Conservation (phyloP, 2,797 vertebrate genomes). For the Trematomus bernacchii region DNA sequence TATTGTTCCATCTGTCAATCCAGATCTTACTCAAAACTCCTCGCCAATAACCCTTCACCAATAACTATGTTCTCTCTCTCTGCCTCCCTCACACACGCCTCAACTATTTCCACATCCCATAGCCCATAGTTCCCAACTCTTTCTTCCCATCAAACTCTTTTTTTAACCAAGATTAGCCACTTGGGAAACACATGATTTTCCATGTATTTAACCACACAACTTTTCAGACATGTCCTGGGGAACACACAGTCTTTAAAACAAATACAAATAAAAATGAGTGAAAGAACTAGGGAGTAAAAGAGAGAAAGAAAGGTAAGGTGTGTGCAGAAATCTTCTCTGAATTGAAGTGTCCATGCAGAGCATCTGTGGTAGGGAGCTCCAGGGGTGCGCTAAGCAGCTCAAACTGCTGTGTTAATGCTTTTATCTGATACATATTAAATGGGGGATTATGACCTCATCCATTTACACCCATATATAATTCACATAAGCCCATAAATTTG, state of each 20-base stretch:
- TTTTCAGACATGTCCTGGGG: constrained; percentile 62
- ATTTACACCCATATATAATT: constrained; percentile 84
- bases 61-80: constrained; percentile 23
- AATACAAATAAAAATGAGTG: neutral
- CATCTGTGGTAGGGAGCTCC: constrained; percentile 46
- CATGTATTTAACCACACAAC: constrained; percentile 71
- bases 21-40: constrained; percentile 50
- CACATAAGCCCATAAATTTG: constrained; percentile 72
- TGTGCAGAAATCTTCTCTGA: constrained; percentile 29
- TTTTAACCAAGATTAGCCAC: constrained; percentile 69
- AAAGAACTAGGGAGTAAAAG: neutral
- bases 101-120: constrained; percentile 62
- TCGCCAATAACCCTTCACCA: constrained; percentile 52
- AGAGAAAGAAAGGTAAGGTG: constrained; percentile 1
- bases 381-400: constrained; percentile 28
- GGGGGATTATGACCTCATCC: constrained; percentile 78
- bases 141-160: constrained; percentile 62
- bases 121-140: constrained; percentile 54
- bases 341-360: constrained; percentile 41
- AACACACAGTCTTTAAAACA: constrained; percentile 42
- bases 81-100: constrained; percentile 42
- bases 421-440: constrained; percentile 81
- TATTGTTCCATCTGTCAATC: constrained; percentile 40
- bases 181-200: constrained; percentile 75
- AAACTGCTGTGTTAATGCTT: constrained; percentile 65